Evolutionary conservation across 2,797 vertebrate genomes (phyloP).

Genomic region (Lepilemur ruficaudatus): DNA sequence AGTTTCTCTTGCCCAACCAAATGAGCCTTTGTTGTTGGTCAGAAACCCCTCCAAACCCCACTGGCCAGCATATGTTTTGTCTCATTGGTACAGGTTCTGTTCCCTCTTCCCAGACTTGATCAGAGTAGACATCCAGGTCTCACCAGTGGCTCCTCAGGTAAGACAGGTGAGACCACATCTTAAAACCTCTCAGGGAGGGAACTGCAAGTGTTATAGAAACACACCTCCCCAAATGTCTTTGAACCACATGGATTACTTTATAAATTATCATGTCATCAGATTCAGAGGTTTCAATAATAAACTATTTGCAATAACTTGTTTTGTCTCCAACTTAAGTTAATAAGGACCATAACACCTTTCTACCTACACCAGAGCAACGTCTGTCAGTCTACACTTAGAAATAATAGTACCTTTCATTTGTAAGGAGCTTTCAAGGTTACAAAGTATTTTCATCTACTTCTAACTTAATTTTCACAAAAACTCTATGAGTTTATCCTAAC

Average conservation of each 20-base stretch:
- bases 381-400: neutral
- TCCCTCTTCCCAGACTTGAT: neutral
- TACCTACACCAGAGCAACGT: neutral
- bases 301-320: neutral
- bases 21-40: neutral
- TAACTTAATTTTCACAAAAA: conserved; percentile 44
- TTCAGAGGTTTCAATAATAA: neutral
- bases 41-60: neutral
- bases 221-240: neutral
- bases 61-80: neutral
- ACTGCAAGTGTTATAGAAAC: neutral
- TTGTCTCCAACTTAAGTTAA: neutral
- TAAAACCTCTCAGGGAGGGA: neutral
- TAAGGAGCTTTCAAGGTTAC: neutral
- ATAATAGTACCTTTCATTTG: neutral
- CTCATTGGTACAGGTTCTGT: neutral
- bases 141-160: neutral
- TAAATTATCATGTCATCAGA: conserved; percentile 1
- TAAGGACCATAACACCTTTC: neutral
- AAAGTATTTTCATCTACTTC: neutral
- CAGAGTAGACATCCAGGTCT: neutral
- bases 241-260: neutral
- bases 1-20: neutral
- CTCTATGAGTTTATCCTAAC: neutral
- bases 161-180: neutral